Conservation (phyloP, 2,113 vertebrate species). For the Myiagra hebetior region DNA sequence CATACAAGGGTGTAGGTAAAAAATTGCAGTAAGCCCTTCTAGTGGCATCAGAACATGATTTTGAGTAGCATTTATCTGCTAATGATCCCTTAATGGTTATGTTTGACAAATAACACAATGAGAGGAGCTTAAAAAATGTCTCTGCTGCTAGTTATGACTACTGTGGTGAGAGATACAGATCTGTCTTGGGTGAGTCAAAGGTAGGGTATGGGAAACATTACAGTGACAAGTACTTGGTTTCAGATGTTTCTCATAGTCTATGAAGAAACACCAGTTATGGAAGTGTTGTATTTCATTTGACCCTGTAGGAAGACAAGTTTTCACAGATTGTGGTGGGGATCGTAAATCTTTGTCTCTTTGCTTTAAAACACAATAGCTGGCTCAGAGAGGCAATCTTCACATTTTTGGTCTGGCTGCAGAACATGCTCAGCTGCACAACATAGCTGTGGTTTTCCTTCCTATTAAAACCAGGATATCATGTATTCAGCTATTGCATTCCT, state of each 20-base stretch:
- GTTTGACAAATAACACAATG: neutral
- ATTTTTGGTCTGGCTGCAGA: constrained; percentile 43
- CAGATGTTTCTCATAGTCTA: neutral
- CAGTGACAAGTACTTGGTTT: neutral
- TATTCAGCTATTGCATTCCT: constrained; percentile 8
- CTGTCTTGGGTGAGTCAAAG: constrained; percentile 8
- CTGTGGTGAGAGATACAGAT: constrained; percentile 12
- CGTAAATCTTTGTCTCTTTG: neutral
- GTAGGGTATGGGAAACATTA: neutral
- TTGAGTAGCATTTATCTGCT: neutral
- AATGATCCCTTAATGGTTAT: neutral
- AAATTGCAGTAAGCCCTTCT: neutral
- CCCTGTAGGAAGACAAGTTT: neutral
- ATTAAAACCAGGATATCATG: constrained; percentile 38
- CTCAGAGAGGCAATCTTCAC: neutral
- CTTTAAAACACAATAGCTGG: constrained; percentile 55
- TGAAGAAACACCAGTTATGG: constrained; percentile 57
- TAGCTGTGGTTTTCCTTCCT: constrained; percentile 42
- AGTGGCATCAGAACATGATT: neutral
- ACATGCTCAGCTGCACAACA: neutral
- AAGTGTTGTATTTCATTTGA: constrained; percentile 22
- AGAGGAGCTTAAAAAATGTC: constrained; percentile 10
- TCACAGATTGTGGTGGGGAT: neutral
- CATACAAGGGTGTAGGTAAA: neutral
- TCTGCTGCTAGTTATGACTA: neutral